Evolutionary conservation across 2,113 vertebrate genomes (phyloP).

Genomic region (Sinosuthora webbiana): DNA sequence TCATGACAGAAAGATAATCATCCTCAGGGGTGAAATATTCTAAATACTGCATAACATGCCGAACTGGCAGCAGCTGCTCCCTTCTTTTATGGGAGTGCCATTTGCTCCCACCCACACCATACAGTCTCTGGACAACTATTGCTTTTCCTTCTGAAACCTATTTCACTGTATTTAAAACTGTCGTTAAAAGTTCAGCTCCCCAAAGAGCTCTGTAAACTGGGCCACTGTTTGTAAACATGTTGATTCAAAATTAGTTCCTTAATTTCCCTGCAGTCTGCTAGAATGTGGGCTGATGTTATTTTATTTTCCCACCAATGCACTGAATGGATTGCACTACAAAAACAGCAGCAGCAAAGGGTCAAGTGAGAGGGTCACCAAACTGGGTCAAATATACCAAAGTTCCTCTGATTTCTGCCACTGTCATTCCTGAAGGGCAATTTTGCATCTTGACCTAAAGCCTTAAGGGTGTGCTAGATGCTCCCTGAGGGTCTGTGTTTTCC

Average conservation of each 20-base stretch:
- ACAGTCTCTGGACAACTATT: constrained; percentile 7
- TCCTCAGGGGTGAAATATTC: constrained; percentile 33
- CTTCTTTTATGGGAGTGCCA: constrained; percentile 19
- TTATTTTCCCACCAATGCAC: not conserved
- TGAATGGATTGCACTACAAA: not conserved
- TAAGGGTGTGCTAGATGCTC: not conserved
- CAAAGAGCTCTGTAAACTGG: constrained; percentile 16
- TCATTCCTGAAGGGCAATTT: not conserved
- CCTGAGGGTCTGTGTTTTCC: not conserved
- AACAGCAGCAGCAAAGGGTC: not conserved
- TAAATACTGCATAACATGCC: constrained; percentile 44
- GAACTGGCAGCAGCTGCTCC: constrained; percentile 20
- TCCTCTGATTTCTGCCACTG: not conserved
- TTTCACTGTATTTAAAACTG: constrained; percentile 58
- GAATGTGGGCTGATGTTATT: not conserved
- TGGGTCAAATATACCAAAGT: not conserved
- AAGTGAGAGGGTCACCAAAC: not conserved
- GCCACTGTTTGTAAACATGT: constrained; percentile 26
- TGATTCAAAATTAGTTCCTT: constrained; percentile 8
- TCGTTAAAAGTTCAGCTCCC: constrained; percentile 36
- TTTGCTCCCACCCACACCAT: constrained; percentile 4
- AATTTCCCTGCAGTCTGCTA: constrained; percentile 40
- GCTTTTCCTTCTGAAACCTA: constrained; percentile 26
- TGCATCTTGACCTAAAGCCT: not conserved
- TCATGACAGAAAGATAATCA: constrained; percentile 60